These are phyloP conservation scores for Neodon shergylaensis DNA, from an alignment of 2,113 vertebrate genomes.

Conservation along the genomic window DNA sequence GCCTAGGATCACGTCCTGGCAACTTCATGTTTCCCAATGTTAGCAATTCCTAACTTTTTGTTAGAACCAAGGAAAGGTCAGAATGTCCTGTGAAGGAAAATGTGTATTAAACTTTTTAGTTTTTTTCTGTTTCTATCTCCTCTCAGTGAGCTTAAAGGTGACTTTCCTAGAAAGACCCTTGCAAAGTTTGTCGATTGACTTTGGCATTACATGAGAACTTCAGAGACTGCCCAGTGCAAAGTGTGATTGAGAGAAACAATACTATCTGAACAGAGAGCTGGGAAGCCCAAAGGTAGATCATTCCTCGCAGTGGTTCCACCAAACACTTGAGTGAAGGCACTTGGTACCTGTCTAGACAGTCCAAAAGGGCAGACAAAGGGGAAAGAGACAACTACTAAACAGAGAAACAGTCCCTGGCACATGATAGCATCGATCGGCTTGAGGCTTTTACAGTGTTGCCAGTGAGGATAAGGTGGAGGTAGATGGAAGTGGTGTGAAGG, in stretches of 20 bases:
- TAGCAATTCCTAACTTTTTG: slow-evolving; percentile 59
- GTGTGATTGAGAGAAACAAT: slow-evolving; percentile 80
- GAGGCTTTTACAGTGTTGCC: slow-evolving; percentile 76
- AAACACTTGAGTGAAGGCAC: slow-evolving; percentile 86
- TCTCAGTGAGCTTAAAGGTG: background rate
- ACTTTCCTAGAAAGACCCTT: slow-evolving; percentile 70
- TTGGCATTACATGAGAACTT: background rate
- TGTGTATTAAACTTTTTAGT: slow-evolving; percentile 53
- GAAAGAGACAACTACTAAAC: slow-evolving; percentile 86
- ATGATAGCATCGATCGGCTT: slow-evolving; percentile 80
- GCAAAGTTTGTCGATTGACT: slow-evolving; percentile 68
- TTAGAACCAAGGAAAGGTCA: slow-evolving; percentile 64
- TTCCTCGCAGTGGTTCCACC: slow-evolving; percentile 83
- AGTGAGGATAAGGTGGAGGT: slow-evolving; percentile 21
- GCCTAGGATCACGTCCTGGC: slow-evolving; percentile 74
- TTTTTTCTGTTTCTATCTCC: background rate
- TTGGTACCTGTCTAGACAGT: slow-evolving; percentile 85
- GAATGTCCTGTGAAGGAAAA: slow-evolving; percentile 72
- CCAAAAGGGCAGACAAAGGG: slow-evolving; percentile 83
- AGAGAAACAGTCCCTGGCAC: slow-evolving; percentile 85
- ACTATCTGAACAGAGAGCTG: slow-evolving; percentile 75
- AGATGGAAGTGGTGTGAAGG: slow-evolving; percentile 33
- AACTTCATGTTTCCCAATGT: slow-evolving; percentile 60
- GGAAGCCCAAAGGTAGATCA: slow-evolving; percentile 77
- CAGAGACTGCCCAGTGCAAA: slow-evolving; percentile 6